Evolutionary conservation across 2,888 invertebrate species (phyloP).

Genomic region (Melanophora roralis): DNA sequence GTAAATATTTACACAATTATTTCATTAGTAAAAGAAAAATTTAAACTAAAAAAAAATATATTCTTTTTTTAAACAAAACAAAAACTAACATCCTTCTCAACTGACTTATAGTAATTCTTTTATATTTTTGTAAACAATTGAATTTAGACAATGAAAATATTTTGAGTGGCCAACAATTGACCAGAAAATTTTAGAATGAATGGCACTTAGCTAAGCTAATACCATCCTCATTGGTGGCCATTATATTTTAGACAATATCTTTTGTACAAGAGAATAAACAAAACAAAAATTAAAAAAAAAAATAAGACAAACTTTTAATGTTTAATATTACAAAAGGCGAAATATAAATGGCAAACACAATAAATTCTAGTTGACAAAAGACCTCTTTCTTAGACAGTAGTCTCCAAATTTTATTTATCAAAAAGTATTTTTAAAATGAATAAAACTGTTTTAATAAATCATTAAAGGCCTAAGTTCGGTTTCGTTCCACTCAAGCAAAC

Average conservation of each 20-base stretch:
- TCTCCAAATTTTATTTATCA: no score
- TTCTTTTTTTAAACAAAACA: background rate
- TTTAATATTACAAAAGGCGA: background rate
- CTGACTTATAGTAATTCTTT: background rate
- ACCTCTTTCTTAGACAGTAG: background rate
- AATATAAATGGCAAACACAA: conserved; percentile 24
- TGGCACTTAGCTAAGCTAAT: conserved; percentile 48
- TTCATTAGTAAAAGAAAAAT: background rate
- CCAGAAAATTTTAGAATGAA: conserved; percentile 23
- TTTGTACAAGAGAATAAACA: background rate
- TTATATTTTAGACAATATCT: conserved; percentile 8
- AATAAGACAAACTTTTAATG: background rate
- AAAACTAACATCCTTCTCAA: background rate
- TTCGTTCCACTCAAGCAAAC: no score
- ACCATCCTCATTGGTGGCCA: conserved; percentile 24
- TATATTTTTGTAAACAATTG: conserved; percentile 36
- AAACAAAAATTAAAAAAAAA: background rate
- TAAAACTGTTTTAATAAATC: no score
- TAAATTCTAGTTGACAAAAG: conserved; percentile 16
- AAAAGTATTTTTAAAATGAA: no score
- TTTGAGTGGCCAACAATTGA: conserved; percentile 58
- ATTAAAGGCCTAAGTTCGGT: no score
- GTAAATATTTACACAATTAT: background rate
- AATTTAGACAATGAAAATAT: conserved; percentile 49
- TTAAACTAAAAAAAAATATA: no score